Evolutionary conservation across 1,140 invertebrate genomes (phyloP).

Genomic region (Panagrolaimus sp.): DNA sequence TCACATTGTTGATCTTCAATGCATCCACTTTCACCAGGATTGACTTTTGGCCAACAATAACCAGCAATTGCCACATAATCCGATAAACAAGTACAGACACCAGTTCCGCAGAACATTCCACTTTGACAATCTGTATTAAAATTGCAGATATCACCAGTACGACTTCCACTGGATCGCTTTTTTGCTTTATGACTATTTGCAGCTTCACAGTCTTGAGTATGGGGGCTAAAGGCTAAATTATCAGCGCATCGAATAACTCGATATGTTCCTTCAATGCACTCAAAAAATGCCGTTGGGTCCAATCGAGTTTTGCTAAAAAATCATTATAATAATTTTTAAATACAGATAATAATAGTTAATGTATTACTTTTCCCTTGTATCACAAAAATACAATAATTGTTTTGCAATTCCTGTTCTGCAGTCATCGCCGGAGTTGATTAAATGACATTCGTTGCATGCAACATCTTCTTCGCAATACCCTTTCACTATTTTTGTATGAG

Average conservation of each 20-base stretch:
- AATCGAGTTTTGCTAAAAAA: constrained; percentile 24
- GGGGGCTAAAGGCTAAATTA: constrained; percentile 8
- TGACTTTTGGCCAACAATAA: constrained; percentile 56
- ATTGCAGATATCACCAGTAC: constrained; percentile 37
- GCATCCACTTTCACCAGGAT: constrained; percentile 52
- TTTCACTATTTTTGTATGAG: not conserved
- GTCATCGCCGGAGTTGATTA: constrained; percentile 14
- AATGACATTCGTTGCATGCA: constrained; percentile 28
- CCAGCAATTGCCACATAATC: constrained; percentile 54
- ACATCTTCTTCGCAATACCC: constrained; percentile 29
- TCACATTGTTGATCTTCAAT: constrained; percentile 53
- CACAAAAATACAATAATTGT: constrained; percentile 23
- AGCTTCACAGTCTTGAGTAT: constrained; percentile 19
- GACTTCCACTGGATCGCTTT: constrained; percentile 21
- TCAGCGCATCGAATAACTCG: constrained; percentile 13
- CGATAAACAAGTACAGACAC: constrained; percentile 48
- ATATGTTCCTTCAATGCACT: constrained; percentile 29
- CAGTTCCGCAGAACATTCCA: constrained; percentile 55
- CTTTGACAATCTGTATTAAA: constrained; percentile 48
- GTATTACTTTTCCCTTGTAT: constrained; percentile 27
- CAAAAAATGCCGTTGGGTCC: constrained; percentile 20
- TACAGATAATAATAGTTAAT: too few species aligned
- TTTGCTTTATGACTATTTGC: constrained; percentile 23
- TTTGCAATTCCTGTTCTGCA: constrained; percentile 20
- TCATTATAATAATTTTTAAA: not conserved